These are phyloP conservation scores for Luperina testacea DNA, from an alignment of 2,888 invertebrate species.

Conservation along the genomic window DNA sequence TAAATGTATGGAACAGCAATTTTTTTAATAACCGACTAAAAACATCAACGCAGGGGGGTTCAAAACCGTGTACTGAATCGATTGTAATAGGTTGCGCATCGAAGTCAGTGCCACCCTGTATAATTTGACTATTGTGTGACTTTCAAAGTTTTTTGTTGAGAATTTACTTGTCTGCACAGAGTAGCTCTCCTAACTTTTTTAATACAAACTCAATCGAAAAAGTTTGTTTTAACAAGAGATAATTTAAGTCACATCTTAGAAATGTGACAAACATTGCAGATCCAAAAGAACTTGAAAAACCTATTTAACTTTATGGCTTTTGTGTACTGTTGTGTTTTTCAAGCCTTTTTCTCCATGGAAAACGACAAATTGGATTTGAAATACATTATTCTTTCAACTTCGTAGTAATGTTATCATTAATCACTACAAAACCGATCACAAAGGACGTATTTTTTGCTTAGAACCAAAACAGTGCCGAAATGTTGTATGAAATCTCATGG, in stretches of 20 bases:
- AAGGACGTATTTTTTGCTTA: too few species aligned
- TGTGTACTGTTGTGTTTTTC: background rate
- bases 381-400: too few species aligned
- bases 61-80: too few species aligned
- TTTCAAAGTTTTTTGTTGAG: slow-evolving; percentile 24
- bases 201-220: slow-evolving; percentile 35
- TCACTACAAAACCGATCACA: too few species aligned
- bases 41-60: too few species aligned
- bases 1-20: background rate
- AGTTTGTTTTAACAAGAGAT: slow-evolving; percentile 17
- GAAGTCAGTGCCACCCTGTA: background rate
- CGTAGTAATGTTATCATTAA: too few species aligned
- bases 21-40: too few species aligned
- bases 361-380: background rate
- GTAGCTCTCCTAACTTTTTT: slow-evolving; percentile 27
- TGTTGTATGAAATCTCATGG: too few species aligned
- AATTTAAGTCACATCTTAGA: slow-evolving; percentile 23
- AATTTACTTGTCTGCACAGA: slow-evolving; percentile 15
- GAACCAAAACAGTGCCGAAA: too few species aligned
- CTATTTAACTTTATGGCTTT: background rate
- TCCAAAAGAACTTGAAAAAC: slow-evolving; percentile 9
- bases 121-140: background rate
- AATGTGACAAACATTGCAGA: slow-evolving; percentile 13
- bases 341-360: background rate
- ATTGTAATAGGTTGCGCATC: too few species aligned